Conservation (phyloP, 1,140 invertebrate genomes). For the Amphibalanus amphitrite region DNA sequence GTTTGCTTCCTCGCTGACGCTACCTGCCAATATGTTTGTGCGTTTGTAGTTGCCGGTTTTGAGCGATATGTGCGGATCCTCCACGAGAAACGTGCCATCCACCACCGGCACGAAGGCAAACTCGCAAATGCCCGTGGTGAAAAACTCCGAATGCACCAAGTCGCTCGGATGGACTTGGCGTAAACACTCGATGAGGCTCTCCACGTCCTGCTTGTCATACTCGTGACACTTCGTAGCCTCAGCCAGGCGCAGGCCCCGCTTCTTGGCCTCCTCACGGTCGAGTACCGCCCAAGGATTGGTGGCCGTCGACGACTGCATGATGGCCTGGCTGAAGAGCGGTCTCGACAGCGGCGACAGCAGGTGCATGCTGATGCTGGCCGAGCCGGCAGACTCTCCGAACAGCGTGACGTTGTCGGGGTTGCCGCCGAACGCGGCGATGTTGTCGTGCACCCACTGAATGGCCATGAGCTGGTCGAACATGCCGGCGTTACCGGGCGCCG, state of each 20-base stretch:
- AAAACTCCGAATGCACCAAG: constrained; percentile 54
- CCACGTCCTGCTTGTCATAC: constrained; percentile 30
- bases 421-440: constrained; percentile 84
- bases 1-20: constrained; percentile 82
- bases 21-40: constrained; percentile 78
- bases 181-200: constrained; percentile 61
- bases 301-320: constrained; percentile 48
- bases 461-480: constrained; percentile 89
- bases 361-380: constrained; percentile 80
- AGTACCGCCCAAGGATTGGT: constrained; percentile 84
- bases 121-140: constrained; percentile 44
- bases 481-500: constrained; percentile 87
- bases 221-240: constrained; percentile 65
- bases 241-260: constrained; percentile 56
- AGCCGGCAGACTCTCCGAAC: constrained; percentile 91
- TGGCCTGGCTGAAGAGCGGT: constrained; percentile 72
- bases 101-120: constrained; percentile 89
- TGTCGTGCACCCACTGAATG: constrained; percentile 80
- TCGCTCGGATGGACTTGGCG: constrained; percentile 45
- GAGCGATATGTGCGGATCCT: constrained; percentile 58
- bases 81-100: constrained; percentile 77
- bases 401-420: constrained; percentile 87
- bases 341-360: constrained; percentile 67
- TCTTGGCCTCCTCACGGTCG: constrained; percentile 54
- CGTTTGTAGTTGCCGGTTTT: constrained; percentile 76